phyloP scores from a whole-genome alignment of 92 coral and sea anemone species.

The Parazoanthus atlanticus region DNA sequence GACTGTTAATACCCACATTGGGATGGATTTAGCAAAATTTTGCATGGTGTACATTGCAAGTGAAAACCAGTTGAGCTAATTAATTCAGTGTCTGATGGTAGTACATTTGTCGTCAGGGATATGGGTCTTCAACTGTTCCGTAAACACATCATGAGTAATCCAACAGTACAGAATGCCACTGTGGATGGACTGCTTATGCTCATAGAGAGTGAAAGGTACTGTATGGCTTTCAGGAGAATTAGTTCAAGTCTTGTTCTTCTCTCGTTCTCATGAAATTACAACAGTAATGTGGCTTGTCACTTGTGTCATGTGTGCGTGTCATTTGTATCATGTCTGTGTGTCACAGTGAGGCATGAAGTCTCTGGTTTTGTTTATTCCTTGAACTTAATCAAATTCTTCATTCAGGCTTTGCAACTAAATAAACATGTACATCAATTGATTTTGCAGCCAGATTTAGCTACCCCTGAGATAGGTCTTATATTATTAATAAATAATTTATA shows the following conservation, averaged over 20 bases:
- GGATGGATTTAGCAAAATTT: too few species aligned
- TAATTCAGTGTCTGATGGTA: background rate
- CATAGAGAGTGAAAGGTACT: constrained; percentile 92
- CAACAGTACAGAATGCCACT: constrained; percentile 83
- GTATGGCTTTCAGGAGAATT: background rate
- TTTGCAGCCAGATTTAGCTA: background rate
- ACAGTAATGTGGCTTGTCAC: background rate
- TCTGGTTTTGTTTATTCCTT: background rate
- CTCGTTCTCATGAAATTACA: background rate
- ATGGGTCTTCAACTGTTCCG: constrained; percentile 94
- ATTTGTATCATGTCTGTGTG: background rate
- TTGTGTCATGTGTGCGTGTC: background rate
- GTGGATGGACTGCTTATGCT: constrained; percentile 91
- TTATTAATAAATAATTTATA: too few species aligned
- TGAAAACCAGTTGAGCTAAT: too few species aligned
- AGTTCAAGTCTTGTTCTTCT: too few species aligned
- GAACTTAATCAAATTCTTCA: background rate
- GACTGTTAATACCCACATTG: too few species aligned
- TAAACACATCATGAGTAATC: constrained; percentile 90
- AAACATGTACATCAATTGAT: too few species aligned
- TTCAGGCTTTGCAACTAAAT: background rate
- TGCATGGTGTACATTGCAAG: too few species aligned
- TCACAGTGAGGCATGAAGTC: background rate
- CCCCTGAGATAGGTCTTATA: too few species aligned
- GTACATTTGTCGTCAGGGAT: constrained; percentile 69